Base-by-base conservation (phyloP, 2,888 invertebrate species). In the Dioctria rufipes region DNA sequence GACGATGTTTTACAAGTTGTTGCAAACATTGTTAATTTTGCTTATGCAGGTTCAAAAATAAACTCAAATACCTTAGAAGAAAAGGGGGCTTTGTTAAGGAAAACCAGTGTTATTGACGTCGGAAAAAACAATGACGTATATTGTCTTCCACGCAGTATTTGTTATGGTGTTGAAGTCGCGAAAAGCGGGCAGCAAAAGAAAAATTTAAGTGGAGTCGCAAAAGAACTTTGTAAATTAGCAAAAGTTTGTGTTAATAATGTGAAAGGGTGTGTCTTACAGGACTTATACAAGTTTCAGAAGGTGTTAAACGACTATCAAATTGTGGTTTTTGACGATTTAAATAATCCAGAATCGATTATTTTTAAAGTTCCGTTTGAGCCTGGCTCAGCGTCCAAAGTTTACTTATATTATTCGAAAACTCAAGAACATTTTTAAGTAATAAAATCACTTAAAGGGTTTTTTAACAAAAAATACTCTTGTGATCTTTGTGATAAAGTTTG, bases 231-330 rank as follows among this genome's bases (percentile, higher is more conserved):
- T 54, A 79, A 66, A 67, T 9, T 11, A 5, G 51, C 78, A 51
- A 65, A 79, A 9, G 80, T 80, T 13, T 3, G 4, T 43, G 51
- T 60, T 39, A 60, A 25, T 8, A 5, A 63, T 2, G 43, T 51
- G n/a, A 60, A 80, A 37, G 61, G 80, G 6, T 80, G 71, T 71
- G 60, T 49, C 6, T 39, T 80, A 60, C 2, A 67, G 51, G 79
- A 79, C 40, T 13, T 78, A 37, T 80, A 80, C 49, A 80, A 71
- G 71, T 71, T 71, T 46, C 71, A 79, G 67, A 67, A 67, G 13
- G 67, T 2, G 67, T 79, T 79, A 11, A 79, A 58, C 54, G 13
- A 79, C 11, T 79, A 46, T 39, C 79, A 79, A 67, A 79, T 79
- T 42, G 42, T 71, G 11, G 71, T 80, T 4, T 80, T 80, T 49